phyloP scores from a whole-genome alignment of 2,888 invertebrate genomes.

The Zeuzera pyrina region DNA sequence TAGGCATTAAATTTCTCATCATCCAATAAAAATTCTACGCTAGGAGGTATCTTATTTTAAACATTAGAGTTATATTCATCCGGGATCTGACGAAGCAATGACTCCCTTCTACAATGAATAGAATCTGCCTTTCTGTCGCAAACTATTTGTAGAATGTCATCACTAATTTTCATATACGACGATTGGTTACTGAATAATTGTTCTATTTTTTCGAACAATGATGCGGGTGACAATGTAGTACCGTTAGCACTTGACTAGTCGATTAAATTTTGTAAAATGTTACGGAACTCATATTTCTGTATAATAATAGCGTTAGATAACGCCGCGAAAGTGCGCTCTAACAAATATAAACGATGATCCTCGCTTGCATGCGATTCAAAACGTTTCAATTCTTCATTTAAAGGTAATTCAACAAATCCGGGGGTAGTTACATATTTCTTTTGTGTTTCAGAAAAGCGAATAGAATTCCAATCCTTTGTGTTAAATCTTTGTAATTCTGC shows the following conservation, averaged over 20 bases:
- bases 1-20: slow-evolving; percentile 8
- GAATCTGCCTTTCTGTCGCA: too few relatives aligned
- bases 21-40: slow-evolving; percentile 4
- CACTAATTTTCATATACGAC: slow-evolving; percentile 4
- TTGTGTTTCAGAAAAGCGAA: slow-evolving; percentile 4
- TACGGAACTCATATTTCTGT: not conserved
- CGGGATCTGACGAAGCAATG: slow-evolving; percentile 6
- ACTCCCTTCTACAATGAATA: too few relatives aligned
- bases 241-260: not conserved
- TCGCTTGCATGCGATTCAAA: not conserved
- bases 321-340: slow-evolving; percentile 1
- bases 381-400: not conserved
- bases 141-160: slow-evolving; percentile 10
- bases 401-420: not conserved
- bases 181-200: not conserved
- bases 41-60: slow-evolving; percentile 8
- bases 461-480: slow-evolving; percentile 3
- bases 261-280: not conserved
- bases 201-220: not conserved
- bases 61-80: slow-evolving; percentile 9
- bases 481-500: slow-evolving; percentile 1
- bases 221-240: not conserved
- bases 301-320: slow-evolving; percentile 3
- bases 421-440: slow-evolving; percentile 1
- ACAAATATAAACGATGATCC: too few relatives aligned